Conservation (phyloP, 2,113 vertebrate species). For the Gorsachius goisagi region DNA sequence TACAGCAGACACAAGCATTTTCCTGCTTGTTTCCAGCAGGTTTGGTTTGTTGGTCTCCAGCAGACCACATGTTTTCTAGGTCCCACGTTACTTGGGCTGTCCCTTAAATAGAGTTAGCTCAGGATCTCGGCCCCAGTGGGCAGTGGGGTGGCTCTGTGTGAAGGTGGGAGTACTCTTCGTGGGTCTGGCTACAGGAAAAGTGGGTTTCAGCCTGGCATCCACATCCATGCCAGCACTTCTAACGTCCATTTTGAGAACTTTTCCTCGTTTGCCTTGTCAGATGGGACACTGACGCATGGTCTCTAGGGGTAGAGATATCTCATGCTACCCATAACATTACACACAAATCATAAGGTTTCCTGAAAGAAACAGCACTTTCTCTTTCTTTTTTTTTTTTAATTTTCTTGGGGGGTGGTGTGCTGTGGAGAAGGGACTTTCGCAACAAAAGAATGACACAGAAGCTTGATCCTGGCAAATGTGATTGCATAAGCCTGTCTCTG, state of each 20-base stretch:
- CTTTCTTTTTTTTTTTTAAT: not conserved
- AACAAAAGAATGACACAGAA: not conserved
- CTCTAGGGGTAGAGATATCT: not conserved
- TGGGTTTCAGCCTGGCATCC: not conserved
- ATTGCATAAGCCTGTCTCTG: not conserved
- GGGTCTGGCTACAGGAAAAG: not conserved
- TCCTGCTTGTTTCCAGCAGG: not conserved
- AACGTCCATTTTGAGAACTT: not conserved
- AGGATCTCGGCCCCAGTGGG: not conserved
- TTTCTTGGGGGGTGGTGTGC: too few species aligned
- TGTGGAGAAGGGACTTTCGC: not conserved
- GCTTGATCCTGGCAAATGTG: not conserved
- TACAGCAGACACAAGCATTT: not conserved
- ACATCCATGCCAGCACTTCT: not conserved
- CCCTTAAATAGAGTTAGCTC: not conserved
- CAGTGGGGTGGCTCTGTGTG: not conserved
- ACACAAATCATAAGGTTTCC: not conserved
- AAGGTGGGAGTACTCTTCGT: not conserved
- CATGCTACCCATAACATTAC: rapidly evolving
- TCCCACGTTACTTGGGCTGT: not conserved
- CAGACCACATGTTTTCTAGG: not conserved
- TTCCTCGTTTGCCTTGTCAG: not conserved
- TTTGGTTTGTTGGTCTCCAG: not conserved
- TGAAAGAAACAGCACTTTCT: not conserved
- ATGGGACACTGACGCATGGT: not conserved